These are phyloP conservation scores for Chrysogorgia sp. DNA, from an alignment of 92 coral and sea anemone species.

Conservation along the genomic window DNA sequence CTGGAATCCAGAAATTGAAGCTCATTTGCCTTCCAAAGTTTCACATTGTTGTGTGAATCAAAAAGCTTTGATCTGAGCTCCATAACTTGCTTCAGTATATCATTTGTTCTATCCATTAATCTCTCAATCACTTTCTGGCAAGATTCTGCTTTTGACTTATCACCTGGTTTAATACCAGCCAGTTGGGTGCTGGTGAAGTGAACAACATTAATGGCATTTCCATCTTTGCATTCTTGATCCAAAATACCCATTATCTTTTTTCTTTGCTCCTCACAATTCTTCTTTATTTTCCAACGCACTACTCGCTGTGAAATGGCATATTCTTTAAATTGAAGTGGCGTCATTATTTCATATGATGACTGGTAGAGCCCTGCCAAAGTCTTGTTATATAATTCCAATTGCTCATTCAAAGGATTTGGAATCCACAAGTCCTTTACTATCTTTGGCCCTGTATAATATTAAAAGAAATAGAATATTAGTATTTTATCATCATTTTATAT, in stretches of 20 bases:
- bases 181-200: constrained; percentile 25
- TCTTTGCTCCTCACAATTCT: background rate
- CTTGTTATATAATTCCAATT: constrained; percentile 19
- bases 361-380: constrained; percentile 17
- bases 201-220: constrained; percentile 34
- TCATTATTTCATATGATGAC: constrained; percentile 28
- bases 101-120: background rate
- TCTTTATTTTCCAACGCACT: constrained; percentile 29
- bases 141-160: no score
- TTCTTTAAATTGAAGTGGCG: constrained; percentile 44
- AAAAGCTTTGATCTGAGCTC: constrained; percentile 29
- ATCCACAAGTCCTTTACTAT: constrained; percentile 41
- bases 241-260: constrained; percentile 10
- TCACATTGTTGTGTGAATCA: no score
- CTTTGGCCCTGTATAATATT: constrained; percentile 26
- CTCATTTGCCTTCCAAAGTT: no score
- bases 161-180: constrained; percentile 17
- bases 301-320: constrained; percentile 30
- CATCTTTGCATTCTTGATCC: constrained; percentile 40
- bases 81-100: constrained; percentile 13
- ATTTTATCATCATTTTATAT: background rate
- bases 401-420: constrained; percentile 28
- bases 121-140: constrained; percentile 28
- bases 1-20: no score
- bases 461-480: background rate